phyloP scores from a whole-genome alignment of 1,140 invertebrate genomes.

The Nomia melanderi region DNA sequence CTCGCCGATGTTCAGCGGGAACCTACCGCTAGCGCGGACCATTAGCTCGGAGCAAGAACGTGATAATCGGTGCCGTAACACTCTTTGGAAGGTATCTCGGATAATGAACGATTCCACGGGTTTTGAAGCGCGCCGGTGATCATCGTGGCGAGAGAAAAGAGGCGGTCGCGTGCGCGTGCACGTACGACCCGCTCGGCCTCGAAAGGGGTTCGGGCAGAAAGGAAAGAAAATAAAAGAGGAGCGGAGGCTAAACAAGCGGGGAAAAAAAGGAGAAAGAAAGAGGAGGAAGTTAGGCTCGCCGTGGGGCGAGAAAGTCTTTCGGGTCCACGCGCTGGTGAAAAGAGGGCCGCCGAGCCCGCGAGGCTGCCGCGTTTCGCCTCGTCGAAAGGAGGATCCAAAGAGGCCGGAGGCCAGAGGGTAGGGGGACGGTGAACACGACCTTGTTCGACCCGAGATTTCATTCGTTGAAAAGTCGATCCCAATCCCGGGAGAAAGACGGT shows the following conservation, averaged over 20 bases:
- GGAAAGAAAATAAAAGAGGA: slow-evolving; percentile 17
- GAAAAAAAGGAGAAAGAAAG: slow-evolving; percentile 55
- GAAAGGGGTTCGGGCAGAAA: slow-evolving; percentile 19
- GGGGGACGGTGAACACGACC: background rate
- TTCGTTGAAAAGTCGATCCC: background rate
- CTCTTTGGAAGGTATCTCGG: background rate
- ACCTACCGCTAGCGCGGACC: background rate
- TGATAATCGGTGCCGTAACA: background rate
- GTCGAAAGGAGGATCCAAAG: background rate
- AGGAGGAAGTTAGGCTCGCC: slow-evolving; percentile 1
- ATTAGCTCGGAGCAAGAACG: slow-evolving; percentile 1
- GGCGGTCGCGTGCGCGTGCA: background rate
- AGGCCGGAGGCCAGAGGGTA: too few relatives aligned
- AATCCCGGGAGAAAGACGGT: background rate
- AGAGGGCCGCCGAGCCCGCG: background rate
- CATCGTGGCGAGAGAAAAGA: background rate
- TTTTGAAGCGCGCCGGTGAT: background rate
- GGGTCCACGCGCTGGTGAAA: slow-evolving; percentile 3
- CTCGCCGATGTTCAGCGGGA: too few relatives aligned
- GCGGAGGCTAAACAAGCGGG: slow-evolving; percentile 35
- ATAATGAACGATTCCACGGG: background rate
- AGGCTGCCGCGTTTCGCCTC: slow-evolving; percentile 10
- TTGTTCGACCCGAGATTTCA: slow-evolving; percentile 24
- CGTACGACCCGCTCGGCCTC: background rate
- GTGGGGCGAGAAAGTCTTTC: slow-evolving; percentile 40